A percentile compares a stretch with the other conserved stretches of the same genome.
Evolutionary conservation across 2,797 vertebrate species (phyloP).

Genomic region (Acrocephalus scirpaceus): DNA sequence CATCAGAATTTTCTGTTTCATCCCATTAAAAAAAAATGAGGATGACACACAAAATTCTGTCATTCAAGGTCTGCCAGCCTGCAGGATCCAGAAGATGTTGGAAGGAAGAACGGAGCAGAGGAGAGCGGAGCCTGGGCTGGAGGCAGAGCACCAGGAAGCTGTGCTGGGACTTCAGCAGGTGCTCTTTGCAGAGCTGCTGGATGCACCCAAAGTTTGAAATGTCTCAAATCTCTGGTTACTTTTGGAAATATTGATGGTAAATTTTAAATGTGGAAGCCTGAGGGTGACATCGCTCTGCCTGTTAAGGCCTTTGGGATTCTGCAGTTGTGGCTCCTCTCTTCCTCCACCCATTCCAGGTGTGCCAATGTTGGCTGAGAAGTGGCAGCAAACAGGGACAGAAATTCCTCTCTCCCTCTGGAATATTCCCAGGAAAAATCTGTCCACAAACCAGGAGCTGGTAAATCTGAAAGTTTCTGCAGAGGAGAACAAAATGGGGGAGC

Average conservation of each 20-base stretch:
- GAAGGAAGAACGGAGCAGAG: conserved; percentile 38
- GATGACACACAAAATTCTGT: conserved; percentile 24
- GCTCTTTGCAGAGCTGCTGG: not conserved
- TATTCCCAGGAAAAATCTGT: rapidly evolving
- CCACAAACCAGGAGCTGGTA: not conserved
- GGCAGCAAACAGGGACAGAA: not conserved
- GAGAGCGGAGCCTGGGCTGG: conserved; percentile 1
- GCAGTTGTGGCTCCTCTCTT: not conserved
- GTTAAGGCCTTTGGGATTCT: not conserved
- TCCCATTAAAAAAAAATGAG: not conserved
- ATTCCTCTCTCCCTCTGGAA: not conserved
- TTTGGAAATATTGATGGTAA: not conserved
- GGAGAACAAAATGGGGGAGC: rapidly evolving
- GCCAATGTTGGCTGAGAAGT: rapidly evolving
- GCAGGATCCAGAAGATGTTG: conserved; percentile 36
- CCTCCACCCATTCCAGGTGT: rapidly evolving
- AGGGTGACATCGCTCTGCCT: not conserved
- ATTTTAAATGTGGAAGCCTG: not conserved
- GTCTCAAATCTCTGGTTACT: not conserved
- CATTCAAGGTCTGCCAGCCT: conserved; percentile 62
- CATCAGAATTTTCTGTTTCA: not conserved
- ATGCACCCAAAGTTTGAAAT: not conserved
- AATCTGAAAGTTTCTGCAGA: not conserved
- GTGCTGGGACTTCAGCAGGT: conserved; percentile 50
- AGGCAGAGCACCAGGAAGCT: conserved; percentile 14